Base-by-base conservation (phyloP, 2,113 vertebrate genomes). In the Tauraco erythrolophus region DNA sequence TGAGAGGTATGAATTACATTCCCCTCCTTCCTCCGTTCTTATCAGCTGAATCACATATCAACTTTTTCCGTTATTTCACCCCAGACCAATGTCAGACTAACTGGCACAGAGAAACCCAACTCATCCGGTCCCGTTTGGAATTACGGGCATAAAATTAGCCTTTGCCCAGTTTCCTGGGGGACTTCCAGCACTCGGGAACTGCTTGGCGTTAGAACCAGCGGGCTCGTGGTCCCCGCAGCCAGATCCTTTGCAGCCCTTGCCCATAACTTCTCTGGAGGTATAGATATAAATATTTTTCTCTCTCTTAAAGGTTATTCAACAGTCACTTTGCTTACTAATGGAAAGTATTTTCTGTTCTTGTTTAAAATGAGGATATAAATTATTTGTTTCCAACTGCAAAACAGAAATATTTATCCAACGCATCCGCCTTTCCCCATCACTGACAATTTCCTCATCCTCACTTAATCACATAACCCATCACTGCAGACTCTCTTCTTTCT, bases 1-100 rank as follows among this genome's bases (percentile, higher is more conserved):
- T 86, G 27, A 60, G 39, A 56, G 17, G 9, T 60, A 64, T 71
- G 30, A 91, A 60, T 84, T 88, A 81, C 18, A 72, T 13, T 86
- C 27, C 27, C 11, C 10, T 66, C 39, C 54, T 74, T 85, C 41
- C 39, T 80, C 46, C 75, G 8, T 19, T 86, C 68, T 81, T 89
- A 81, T 81, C 68, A 65, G 14, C 28, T 2, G 7, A 88, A 77
- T 61, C 50, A 72, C 0, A 0, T 58, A 69, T 30, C 65, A 70
- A 41, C 58, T 80, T 94, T 94, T 92, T 92, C 71, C 35, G 56
- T 54, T 92, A 35, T 84, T 97, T 81, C 51, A 35, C 22, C 84
- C 30, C 61, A 74, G 23, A 37, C 19, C 51, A 35, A 84, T 71
- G 33, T 70, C 76, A 92, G 56, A 19, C 48, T 86, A 66, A 86